A percentile compares a stretch with the other conserved stretches of the same genome.
These are phyloP conservation scores for Pharmacophagus antenor DNA, from an alignment of 2,888 invertebrate species.

Conservation along the genomic window DNA sequence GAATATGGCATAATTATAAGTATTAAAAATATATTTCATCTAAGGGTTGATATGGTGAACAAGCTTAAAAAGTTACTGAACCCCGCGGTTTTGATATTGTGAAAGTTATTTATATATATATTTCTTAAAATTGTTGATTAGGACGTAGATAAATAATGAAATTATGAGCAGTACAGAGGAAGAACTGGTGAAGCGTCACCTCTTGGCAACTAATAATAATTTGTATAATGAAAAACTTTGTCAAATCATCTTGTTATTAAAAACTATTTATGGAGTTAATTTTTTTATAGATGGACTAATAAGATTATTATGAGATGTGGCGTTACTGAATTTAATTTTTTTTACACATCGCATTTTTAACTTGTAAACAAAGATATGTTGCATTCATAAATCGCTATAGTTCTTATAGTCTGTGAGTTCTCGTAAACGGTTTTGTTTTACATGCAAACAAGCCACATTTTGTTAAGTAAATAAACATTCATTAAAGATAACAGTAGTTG, in stretches of 20 bases:
- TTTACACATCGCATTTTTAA: no score
- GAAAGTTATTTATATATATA: not conserved
- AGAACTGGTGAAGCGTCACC: no score
- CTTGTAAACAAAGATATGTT: not conserved
- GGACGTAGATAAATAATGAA: not conserved
- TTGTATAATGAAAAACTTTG: no score
- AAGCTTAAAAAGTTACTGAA: not conserved
- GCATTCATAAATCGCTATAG: not conserved
- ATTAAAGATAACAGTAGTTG: conserved; percentile 21
- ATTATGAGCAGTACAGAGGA: not conserved
- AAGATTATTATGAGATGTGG: no score
- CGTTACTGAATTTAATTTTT: no score
- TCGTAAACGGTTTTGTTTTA: not conserved
- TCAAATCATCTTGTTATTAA: no score
- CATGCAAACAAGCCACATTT: not conserved
- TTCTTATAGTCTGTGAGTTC: not conserved
- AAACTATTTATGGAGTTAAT: no score
- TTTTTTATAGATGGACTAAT: no score
- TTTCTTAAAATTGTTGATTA: no score
- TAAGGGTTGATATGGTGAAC: not conserved
- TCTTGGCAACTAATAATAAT: no score
- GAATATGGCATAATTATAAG: no score
- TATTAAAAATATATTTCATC: not conserved
- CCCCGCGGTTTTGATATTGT: not conserved
- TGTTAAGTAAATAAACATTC: conserved; percentile 21